phyloP scores from a whole-genome alignment of 2,888 invertebrate genomes.

The Caradrina kadenii region DNA sequence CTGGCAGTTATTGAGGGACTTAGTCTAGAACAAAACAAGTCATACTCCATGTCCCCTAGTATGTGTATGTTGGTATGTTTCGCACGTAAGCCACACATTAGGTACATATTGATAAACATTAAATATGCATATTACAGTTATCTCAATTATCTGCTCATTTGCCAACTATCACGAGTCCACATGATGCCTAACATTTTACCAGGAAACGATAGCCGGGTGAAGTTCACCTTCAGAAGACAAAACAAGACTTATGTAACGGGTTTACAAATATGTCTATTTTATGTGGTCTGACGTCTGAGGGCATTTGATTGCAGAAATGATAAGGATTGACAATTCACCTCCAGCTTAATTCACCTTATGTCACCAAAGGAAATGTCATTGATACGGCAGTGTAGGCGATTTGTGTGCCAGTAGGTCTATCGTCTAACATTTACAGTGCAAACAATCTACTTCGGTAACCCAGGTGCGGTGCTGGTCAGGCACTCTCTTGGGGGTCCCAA shows the following conservation, averaged over 20 bases:
- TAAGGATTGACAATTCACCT: no score
- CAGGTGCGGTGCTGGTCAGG: no score
- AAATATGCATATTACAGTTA: constrained; percentile 21
- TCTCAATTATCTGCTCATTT: constrained; percentile 36
- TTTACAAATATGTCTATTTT: background rate
- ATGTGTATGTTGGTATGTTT: background rate
- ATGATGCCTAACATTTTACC: constrained; percentile 28
- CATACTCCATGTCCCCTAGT: background rate
- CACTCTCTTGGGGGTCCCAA: no score
- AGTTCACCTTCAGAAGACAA: constrained; percentile 40
- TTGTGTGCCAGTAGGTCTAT: no score
- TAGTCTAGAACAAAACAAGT: no score
- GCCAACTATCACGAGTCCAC: constrained; percentile 41
- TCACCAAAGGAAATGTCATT: no score
- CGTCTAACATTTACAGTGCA: no score
- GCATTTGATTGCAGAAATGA: background rate
- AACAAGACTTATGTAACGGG: constrained; percentile 14
- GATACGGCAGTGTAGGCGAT: no score
- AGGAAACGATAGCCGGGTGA: constrained; percentile 45
- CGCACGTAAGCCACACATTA: constrained; percentile 6
- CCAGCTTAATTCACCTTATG: no score
- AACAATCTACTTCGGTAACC: no score
- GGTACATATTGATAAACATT: constrained; percentile 39
- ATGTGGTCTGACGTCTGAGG: background rate
- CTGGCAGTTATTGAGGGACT: no score